Percentiles rank a stretch among this genome's conserved stretches.
Evolutionary conservation across 2,113 vertebrate species (phyloP).

Genomic region (Struthio camelus): DNA sequence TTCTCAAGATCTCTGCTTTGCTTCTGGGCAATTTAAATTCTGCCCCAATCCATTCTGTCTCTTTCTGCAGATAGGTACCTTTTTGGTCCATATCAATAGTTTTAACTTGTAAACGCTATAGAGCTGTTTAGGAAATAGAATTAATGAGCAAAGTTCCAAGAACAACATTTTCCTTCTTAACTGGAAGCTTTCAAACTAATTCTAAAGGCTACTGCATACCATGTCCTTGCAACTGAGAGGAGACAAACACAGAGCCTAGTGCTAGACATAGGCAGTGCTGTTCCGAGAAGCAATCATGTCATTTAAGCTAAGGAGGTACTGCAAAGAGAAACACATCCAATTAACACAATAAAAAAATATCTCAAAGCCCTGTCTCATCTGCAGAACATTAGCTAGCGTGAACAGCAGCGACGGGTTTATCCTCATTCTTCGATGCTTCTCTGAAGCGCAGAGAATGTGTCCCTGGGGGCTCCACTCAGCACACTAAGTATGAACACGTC

Average conservation of each 20-base stretch:
- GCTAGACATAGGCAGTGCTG: neutral
- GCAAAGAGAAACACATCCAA: neutral
- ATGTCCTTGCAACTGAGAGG: neutral
- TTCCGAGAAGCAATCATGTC: neutral
- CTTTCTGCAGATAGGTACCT: neutral
- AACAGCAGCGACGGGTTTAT: neutral
- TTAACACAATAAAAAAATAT: neutral
- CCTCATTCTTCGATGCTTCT: slow-evolving; percentile 17
- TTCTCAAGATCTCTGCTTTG: neutral
- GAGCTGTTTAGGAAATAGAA: neutral
- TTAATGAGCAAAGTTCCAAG: neutral
- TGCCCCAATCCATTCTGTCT: neutral
- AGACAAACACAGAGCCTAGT: neutral
- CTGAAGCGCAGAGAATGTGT: slow-evolving; percentile 35
- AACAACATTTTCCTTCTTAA: neutral
- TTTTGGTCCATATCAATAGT: neutral
- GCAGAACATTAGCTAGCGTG: neutral
- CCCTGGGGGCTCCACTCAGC: slow-evolving; percentile 30
- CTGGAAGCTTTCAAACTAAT: neutral
- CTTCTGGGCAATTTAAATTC: neutral
- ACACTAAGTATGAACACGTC: neutral
- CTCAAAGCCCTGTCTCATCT: slow-evolving; percentile 2
- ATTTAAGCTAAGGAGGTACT: neutral
- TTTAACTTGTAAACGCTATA: neutral
- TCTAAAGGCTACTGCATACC: neutral